phyloP scores from a whole-genome alignment of 2,797 vertebrate genomes.

The Macroramphosus scolopax region DNA sequence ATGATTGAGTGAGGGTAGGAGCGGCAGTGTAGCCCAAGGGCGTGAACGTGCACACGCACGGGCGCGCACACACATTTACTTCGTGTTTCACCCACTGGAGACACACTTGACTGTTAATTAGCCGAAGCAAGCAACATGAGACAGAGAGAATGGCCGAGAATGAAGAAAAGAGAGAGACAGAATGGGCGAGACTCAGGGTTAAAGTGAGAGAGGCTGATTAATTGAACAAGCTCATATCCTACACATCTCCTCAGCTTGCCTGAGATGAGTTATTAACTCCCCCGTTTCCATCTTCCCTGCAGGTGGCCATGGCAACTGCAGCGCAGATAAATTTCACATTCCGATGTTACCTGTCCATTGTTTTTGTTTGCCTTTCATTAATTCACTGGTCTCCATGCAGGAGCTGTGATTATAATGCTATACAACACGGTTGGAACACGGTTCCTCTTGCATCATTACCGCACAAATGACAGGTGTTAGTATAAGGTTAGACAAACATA shows the following conservation, averaged over 20 bases:
- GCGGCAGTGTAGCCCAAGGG: conserved; percentile 56
- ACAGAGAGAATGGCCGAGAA: conserved; percentile 49
- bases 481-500: conserved; percentile 32
- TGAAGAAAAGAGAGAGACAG: conserved; percentile 25
- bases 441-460: conserved; percentile 43
- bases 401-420: conserved; percentile 59
- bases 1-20: conserved; percentile 65
- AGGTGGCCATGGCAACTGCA: conserved; percentile 69
- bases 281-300: conserved; percentile 61
- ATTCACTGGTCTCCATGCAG: conserved; percentile 40
- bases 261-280: conserved; percentile 72
- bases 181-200: conserved; percentile 16
- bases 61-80: conserved; percentile 32
- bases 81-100: conserved; percentile 66
- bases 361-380: conserved; percentile 57
- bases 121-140: conserved; percentile 58
- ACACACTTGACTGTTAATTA: conserved; percentile 78
- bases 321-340: conserved; percentile 51
- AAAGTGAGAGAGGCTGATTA: conserved; percentile 71
- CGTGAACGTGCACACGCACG: conserved; percentile 18
- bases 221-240: conserved; percentile 70
- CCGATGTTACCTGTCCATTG: conserved; percentile 33
- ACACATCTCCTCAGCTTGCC: conserved; percentile 60
- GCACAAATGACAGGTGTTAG: conserved; percentile 46
- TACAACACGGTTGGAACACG: conserved; percentile 44